phyloP scores from a whole-genome alignment of 2,797 vertebrate genomes.

The Cetoscarus ocellatus region DNA sequence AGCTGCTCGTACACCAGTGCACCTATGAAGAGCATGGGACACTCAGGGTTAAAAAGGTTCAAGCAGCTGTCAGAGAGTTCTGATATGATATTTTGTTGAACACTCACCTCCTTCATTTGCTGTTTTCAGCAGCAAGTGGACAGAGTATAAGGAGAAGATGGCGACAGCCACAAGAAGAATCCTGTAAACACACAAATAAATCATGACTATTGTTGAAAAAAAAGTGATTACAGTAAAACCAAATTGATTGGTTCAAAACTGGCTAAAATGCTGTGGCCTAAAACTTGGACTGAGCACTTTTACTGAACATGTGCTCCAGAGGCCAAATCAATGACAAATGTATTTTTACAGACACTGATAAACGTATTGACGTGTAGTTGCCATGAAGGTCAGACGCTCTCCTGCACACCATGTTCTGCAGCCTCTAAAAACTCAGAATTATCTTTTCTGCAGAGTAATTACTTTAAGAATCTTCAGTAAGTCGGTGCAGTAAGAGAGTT shows the following conservation, averaged over 20 bases:
- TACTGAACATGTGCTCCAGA: slow-evolving; percentile 15
- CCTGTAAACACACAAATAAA: slow-evolving; percentile 74
- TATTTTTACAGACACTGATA: slow-evolving; percentile 22
- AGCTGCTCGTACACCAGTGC: slow-evolving; percentile 95
- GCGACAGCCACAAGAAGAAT: slow-evolving; percentile 92
- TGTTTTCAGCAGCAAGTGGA: slow-evolving; percentile 97
- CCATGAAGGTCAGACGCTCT: slow-evolving; percentile 14
- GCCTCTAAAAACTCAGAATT: no score
- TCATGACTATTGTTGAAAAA: slow-evolving; percentile 12
- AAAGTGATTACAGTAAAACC: not conserved
- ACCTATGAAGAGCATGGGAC: slow-evolving; percentile 73
- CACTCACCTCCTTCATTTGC: slow-evolving; percentile 97
- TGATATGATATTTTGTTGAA: not conserved
- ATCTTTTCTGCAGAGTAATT: no score
- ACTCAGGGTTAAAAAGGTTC: not conserved
- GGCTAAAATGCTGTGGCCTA: not conserved
- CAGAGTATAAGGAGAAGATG: slow-evolving; percentile 96
- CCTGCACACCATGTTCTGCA: not conserved
- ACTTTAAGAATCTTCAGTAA: no score
- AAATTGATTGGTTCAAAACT: not conserved
- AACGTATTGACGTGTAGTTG: slow-evolving; percentile 18
- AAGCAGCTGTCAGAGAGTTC: not conserved
- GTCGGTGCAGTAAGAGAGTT: no score
- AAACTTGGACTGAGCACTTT: not conserved
- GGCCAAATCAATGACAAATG: slow-evolving; percentile 27